Percentiles rank a stretch among this genome's conserved stretches.
Conservation (phyloP, 1,140 invertebrate genomes). For the Bicyclus anynana region DNA sequence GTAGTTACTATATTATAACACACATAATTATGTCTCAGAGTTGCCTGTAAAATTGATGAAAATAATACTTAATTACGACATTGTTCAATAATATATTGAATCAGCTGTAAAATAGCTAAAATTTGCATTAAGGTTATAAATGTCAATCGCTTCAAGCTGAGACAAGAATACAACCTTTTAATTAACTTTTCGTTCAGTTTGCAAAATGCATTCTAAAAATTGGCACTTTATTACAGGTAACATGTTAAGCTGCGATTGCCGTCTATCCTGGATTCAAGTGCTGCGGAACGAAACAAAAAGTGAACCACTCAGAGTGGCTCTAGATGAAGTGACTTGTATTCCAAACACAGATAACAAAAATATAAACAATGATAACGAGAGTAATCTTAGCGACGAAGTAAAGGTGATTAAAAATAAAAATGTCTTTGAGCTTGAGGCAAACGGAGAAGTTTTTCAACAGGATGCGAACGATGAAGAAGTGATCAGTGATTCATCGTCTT, state of each 20-base stretch:
- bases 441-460: conserved; percentile 39
- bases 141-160: no score
- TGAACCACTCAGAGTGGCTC: conserved; percentile 65
- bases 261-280: conserved; percentile 85
- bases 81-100: no score
- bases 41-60: no score
- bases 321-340: conserved; percentile 59
- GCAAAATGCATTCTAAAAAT: background rate
- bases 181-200: no score
- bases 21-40: no score
- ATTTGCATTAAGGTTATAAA: no score
- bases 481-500: conserved; percentile 35
- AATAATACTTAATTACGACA: no score
- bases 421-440: conserved; percentile 38
- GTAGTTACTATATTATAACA: no score
- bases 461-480: conserved; percentile 41
- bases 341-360: conserved; percentile 17
- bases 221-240: conserved; percentile 79
- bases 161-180: no score
- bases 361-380: conserved; percentile 19
- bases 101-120: no score
- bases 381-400: conserved; percentile 10
- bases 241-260: conserved; percentile 86
- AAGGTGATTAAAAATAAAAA: conserved; percentile 34
- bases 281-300: conserved; percentile 86